Evolutionary conservation across 2,888 invertebrate species (phyloP).

Genomic region (Ptychoptera contaminata): DNA sequence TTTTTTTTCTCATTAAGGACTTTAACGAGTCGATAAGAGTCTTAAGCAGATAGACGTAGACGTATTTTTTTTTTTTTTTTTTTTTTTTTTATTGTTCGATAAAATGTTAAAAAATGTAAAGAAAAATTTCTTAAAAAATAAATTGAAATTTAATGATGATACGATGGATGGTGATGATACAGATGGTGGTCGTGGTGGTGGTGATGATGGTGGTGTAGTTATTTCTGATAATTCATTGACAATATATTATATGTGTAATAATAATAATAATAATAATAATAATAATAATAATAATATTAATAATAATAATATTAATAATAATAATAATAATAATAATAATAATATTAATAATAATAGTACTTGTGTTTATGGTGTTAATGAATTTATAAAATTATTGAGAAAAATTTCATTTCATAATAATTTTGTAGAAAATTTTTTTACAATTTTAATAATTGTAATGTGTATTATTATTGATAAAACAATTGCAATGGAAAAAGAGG

Average conservation of each 20-base stretch:
- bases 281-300: neutral
- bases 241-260: constrained; percentile 14
- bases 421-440: neutral
- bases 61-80: too few relatives aligned
- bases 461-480: neutral
- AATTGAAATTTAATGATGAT: neutral
- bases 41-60: too few relatives aligned
- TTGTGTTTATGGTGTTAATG: too few relatives aligned
- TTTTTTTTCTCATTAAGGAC: too few relatives aligned
- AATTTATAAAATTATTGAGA: too few relatives aligned
- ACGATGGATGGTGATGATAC: neutral
- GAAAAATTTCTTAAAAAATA: too few relatives aligned
- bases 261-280: neutral
- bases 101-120: too few relatives aligned
- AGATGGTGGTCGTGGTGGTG: neutral
- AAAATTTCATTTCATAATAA: too few relatives aligned
- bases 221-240: constrained; percentile 1
- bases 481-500: constrained; percentile 8
- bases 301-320: neutral
- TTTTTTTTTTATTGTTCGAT: too few relatives aligned
- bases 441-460: neutral
- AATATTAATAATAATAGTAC: too few relatives aligned
- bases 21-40: too few relatives aligned
- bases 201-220: constrained; percentile 1
- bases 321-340: neutral